Percentiles rank a stretch among this genome's conserved stretches.
Evolutionary conservation across 1,140 invertebrate genomes (phyloP).

Genomic region (Myzus persicae): DNA sequence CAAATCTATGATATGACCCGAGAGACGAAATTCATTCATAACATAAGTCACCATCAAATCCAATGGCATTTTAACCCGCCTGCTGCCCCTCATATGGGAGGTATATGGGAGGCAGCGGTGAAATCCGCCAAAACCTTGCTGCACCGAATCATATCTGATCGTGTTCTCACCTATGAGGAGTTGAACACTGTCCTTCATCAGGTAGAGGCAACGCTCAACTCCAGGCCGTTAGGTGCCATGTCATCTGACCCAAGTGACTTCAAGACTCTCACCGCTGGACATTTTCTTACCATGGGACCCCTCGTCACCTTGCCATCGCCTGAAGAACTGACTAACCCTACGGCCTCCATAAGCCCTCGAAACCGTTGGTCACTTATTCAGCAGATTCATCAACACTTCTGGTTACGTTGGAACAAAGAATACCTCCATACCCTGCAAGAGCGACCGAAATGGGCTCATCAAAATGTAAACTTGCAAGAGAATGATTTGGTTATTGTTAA

Average conservation of each 20-base stretch:
- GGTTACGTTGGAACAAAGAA: constrained; percentile 22
- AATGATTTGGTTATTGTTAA: constrained; percentile 50
- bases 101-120: constrained; percentile 58
- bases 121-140: constrained; percentile 62
- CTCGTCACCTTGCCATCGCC: constrained; percentile 45
- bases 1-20: background rate
- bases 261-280: constrained; percentile 62
- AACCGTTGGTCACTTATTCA: background rate
- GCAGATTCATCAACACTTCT: background rate
- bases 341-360: background rate
- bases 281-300: constrained; percentile 62
- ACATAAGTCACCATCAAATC: background rate
- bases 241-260: constrained; percentile 60
- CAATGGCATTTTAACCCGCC: constrained; percentile 64
- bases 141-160: background rate
- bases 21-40: background rate
- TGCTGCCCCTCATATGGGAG: constrained; percentile 63
- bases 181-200: constrained; percentile 62
- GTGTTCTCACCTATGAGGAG: constrained; percentile 60
- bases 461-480: background rate
- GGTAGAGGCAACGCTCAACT: constrained; percentile 64
- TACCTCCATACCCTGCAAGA: constrained; percentile 17
- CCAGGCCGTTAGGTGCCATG: constrained; percentile 61
- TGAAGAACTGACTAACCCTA: background rate
- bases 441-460: constrained; percentile 28